phyloP scores from a whole-genome alignment of 2,888 invertebrate genomes.

The Patella ulyssiponensis region DNA sequence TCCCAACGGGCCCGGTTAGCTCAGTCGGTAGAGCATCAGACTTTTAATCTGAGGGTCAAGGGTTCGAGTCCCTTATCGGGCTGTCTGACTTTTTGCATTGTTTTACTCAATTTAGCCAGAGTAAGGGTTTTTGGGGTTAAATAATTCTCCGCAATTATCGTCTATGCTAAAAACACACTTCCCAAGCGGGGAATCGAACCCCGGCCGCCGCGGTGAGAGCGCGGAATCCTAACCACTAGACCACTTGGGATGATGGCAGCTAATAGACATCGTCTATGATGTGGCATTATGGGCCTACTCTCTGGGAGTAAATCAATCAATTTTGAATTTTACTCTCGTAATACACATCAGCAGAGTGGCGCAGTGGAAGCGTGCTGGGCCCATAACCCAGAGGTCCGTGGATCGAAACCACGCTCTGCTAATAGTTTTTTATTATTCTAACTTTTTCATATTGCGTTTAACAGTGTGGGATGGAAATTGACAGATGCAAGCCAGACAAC shows the following conservation, averaged over 20 bases:
- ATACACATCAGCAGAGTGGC: neutral
- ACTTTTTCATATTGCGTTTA: too few relatives aligned
- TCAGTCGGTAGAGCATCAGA: slow-evolving; percentile 40
- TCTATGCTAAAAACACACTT: too few relatives aligned
- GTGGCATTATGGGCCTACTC: too few relatives aligned
- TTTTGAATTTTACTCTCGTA: too few relatives aligned
- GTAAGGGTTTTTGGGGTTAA: slow-evolving; percentile 8
- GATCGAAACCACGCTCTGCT: neutral
- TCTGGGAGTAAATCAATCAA: too few relatives aligned
- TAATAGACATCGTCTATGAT: too few relatives aligned
- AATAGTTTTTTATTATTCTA: neutral
- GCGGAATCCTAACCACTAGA: slow-evolving; percentile 1
- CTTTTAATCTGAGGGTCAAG: slow-evolving; percentile 39
- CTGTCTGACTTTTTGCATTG: neutral
- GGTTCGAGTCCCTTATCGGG: slow-evolving; percentile 36
- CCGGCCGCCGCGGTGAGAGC: neutral
- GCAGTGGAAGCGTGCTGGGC: neutral
- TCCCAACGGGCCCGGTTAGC: slow-evolving; percentile 19
- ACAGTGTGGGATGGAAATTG: too few relatives aligned
- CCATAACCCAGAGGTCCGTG: slow-evolving; percentile 1
- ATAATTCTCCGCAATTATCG: too few relatives aligned
- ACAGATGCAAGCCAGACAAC: too few relatives aligned
- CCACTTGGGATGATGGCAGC: neutral
- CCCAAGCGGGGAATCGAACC: too few relatives aligned
- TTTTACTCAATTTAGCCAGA: too few relatives aligned